Evolutionary conservation across 2,797 vertebrate genomes (phyloP), one percentile per base, ranked within the genome.

Genomic region (Ateles fusciceps): DNA sequence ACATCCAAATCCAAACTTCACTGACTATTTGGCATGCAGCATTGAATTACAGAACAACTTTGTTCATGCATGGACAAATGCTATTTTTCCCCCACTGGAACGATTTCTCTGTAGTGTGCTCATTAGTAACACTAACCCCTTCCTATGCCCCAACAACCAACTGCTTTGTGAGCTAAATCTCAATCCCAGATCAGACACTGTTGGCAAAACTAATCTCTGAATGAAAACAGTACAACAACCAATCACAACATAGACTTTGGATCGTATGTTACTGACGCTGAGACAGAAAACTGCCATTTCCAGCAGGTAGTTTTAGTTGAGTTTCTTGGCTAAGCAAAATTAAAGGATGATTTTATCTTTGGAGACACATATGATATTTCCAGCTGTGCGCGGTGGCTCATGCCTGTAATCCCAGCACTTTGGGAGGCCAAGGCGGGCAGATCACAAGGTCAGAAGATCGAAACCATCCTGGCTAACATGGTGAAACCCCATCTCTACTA

Each of bases 151-250:
- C 92, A 94, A 89, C 92, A 97, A 97, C 94, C 97, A 98, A 89
- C 80, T 68, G 97, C 88, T 97, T 98, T 98, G 97, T 98, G 97
- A 98, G 98, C 99, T 99, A 98, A 98, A 98, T 98, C 98, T 98
- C 98, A 98, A 98, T 98, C 97, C 98, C 98, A 98, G 99, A 98
- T 99, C 98, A 97, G 97, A 98, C 96, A 88, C 96, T 97, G 61
- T 95, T 90, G 64, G 94, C 91, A 97, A 97, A 98, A 98, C 98
- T 98, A 98, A 99, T 98, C 98, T 98, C 97, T 94, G 98, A 99
- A 98, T 44, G 93, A 99, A 99, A 99, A 98, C 95, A 28, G 95
- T 85, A 55, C 91, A 97, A 97, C 96, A 97, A 98, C 99, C 99
- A 99, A 99, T 99, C 98, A 86, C 50, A 96, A 97, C 28, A 5